A percentile compares a stretch with the other conserved stretches of the same genome.
These are phyloP conservation scores for Caenorhabditis imperialis DNA, from an alignment of 2,888 invertebrate genomes.

Conservation along the genomic window DNA sequence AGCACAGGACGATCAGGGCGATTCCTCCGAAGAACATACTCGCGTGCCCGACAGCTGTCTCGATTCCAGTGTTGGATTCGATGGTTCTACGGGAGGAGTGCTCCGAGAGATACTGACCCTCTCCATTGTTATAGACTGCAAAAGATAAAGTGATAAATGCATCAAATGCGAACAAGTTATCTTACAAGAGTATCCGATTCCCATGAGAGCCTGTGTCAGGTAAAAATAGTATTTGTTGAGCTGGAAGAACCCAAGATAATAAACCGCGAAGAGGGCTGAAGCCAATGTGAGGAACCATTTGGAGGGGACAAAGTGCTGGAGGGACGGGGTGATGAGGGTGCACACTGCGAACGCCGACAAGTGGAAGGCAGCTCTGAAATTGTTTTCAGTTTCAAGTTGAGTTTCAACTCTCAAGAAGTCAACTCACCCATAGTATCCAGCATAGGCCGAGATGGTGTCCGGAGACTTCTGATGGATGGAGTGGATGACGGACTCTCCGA, in stretches of 20 bases:
- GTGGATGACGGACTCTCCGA: conserved; percentile 59
- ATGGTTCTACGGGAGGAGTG: conserved; percentile 63
- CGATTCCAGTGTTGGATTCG: conserved; percentile 63
- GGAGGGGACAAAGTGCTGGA: conserved; percentile 54
- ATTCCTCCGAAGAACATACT: conserved; percentile 65
- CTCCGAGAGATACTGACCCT: conserved; percentile 61
- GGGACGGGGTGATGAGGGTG: conserved; percentile 57
- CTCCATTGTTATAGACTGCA: conserved; percentile 63
- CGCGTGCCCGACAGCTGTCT: conserved; percentile 61
- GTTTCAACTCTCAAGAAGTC: no score
- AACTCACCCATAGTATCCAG: conserved; percentile 62
- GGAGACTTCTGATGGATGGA: conserved; percentile 57
- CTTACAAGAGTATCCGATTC: conserved; percentile 61
- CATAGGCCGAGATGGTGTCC: conserved; percentile 55
- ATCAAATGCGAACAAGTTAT: neutral
- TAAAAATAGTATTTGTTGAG: conserved; percentile 62
- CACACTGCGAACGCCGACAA: conserved; percentile 56
- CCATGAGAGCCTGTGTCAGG: conserved; percentile 60
- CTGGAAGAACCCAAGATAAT: conserved; percentile 61
- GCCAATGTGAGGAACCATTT: conserved; percentile 63
- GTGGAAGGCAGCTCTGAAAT: conserved; percentile 59
- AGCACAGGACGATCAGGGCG: conserved; percentile 56
- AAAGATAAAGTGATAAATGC: neutral
- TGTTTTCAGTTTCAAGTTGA: neutral
- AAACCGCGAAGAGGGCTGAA: conserved; percentile 55